Conservation (phyloP, 2,113 vertebrate species). For the Dasypus novemcinctus region DNA sequence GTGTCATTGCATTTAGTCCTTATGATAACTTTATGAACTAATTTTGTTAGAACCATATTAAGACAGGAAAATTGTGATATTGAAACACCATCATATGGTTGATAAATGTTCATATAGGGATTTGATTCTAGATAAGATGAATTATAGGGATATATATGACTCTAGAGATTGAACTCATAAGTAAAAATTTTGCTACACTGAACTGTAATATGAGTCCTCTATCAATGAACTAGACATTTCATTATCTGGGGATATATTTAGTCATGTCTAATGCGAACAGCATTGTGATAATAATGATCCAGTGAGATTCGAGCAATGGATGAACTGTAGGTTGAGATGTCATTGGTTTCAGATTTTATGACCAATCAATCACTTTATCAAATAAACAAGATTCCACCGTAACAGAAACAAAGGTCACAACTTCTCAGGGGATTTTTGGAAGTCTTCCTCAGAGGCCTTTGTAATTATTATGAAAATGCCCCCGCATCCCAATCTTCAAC, state of each 20-base stretch:
- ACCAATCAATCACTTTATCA: not conserved
- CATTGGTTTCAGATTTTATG: not conserved
- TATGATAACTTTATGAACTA: not conserved
- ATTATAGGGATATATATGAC: accelerated
- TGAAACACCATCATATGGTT: not conserved
- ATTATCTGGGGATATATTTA: not conserved
- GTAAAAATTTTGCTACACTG: not conserved
- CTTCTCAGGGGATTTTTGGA: not conserved
- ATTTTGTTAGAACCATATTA: not conserved
- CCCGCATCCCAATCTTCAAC: too few relatives aligned
- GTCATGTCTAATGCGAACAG: not conserved
- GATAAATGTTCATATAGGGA: not conserved
- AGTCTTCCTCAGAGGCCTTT: not conserved
- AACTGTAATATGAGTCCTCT: not conserved
- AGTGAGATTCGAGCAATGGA: not conserved
- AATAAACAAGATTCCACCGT: not conserved
- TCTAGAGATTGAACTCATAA: not conserved
- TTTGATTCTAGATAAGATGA: not conserved
- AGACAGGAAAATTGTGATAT: not conserved
- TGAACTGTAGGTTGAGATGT: not conserved
- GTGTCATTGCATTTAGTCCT: not conserved
- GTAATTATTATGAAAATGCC: not conserved
- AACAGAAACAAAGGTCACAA: not conserved
- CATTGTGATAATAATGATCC: not conserved
- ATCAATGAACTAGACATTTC: not conserved